These are phyloP conservation scores for Eulemur macaco DNA, from an alignment of 2,113 vertebrate species.

Conservation along the genomic window DNA sequence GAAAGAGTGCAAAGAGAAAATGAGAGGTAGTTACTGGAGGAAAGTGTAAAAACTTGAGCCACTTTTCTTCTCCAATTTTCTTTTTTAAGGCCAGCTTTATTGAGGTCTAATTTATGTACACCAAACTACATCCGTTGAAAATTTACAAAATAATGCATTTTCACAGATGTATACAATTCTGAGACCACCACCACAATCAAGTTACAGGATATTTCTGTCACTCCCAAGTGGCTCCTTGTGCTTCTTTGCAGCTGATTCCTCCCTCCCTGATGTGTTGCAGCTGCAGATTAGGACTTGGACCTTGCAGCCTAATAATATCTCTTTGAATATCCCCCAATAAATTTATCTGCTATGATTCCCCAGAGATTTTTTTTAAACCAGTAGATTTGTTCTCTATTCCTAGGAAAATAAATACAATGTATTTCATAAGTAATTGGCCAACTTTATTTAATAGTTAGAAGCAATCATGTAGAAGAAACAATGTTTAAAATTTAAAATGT, in stretches of 20 bases:
- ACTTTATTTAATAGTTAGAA: neutral
- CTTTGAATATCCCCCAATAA: neutral
- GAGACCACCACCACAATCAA: neutral
- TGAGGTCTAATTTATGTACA: neutral
- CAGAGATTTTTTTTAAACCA: neutral
- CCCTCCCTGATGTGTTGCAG: neutral
- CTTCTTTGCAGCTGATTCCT: rapidly evolving
- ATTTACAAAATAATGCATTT: neutral
- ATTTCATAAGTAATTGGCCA: neutral
- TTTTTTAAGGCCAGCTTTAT: neutral
- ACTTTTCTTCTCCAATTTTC: neutral
- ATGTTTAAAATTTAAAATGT: neutral
- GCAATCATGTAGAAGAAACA: neutral
- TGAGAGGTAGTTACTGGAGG: neutral
- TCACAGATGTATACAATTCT: too few relatives aligned
- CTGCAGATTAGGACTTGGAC: neutral
- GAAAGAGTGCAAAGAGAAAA: neutral
- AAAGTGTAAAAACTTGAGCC: neutral
- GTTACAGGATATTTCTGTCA: rapidly evolving
- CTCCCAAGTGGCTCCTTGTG: neutral
- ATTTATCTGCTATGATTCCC: neutral
- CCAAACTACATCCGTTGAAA: neutral
- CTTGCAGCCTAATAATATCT: neutral
- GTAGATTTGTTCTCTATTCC: neutral
- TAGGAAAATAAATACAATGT: neutral